Evolutionary conservation across 2,888 invertebrate species (phyloP), one percentile per base, ranked within the genome.

Genomic region (Ophonus ardosiacus): DNA sequence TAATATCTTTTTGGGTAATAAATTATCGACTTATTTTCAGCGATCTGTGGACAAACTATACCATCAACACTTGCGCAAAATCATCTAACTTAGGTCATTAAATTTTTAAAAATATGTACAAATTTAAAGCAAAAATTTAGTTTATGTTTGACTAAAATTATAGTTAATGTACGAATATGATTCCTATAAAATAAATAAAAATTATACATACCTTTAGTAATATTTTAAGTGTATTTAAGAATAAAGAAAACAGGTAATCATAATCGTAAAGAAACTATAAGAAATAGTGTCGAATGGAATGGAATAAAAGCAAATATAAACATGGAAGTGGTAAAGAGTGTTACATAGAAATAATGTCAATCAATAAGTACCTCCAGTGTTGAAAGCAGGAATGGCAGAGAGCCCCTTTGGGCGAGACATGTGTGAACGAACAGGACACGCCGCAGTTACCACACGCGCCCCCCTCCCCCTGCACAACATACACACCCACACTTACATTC

Each of bases 311-410:
- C 40, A 63, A 59, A 56, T 61, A 59, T 43, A 80, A 80, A 63
- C 24, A 38, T 38, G 31, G 17, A 59, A 61, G 59, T 80, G 80
- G 61, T 80, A 80, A 80, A 80, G 80, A 80, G 80, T 80, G 80
- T 80, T 80, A 80, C 80, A 80, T 80, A 80, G 17, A 80, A 80
- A 80, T 80, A 80, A 80, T 80, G 80, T 80, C 80, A 80, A 40
- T 80, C 63, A 80, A 81, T 91, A 93, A 93, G 92, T 94, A 96
- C 96, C 96, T 96, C 95, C 96, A 97, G 92, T 96, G 96, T 91
- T 95, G 95, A 93, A 95, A 96, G 92, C 97, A 97, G 92, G 96
- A 95, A 91, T 94, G 94, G 92, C 97, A 97, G 92, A 97, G 93
- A 90, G 94, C 93, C 90, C 96, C 96, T 91, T 95, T 95, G 88